Evolutionary conservation across 2,888 invertebrate species (phyloP).

Genomic region (Nemotelus pantherinus): DNA sequence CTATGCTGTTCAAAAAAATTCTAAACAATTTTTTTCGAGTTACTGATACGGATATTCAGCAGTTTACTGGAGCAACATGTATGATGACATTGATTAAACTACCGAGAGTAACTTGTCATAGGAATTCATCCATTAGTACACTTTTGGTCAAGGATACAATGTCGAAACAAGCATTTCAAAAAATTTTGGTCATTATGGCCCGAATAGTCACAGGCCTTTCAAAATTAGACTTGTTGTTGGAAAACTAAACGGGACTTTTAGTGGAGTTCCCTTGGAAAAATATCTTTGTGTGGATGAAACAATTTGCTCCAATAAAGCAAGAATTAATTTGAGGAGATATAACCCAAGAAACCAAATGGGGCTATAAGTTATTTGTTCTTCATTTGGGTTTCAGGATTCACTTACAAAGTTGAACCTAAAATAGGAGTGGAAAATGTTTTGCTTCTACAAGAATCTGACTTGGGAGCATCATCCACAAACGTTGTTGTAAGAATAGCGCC

Average conservation of each 20-base stretch:
- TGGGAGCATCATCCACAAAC: conserved; percentile 52
- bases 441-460: conserved; percentile 48
- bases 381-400: conserved; percentile 49
- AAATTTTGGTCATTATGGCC: neutral
- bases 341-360: conserved; percentile 52
- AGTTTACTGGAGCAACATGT: conserved; percentile 36
- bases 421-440: conserved; percentile 46
- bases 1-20: conserved; percentile 36
- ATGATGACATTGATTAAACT: conserved; percentile 7
- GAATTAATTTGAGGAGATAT: conserved; percentile 56
- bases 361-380: conserved; percentile 51
- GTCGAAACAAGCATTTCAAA: neutral
- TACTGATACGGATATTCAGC: conserved; percentile 46
- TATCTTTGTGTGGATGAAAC: conserved; percentile 54
- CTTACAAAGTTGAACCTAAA: conserved; percentile 51
- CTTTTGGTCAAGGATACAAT: neutral
- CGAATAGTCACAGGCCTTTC: conserved; percentile 10
- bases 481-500: conserved; percentile 50
- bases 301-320: conserved; percentile 55
- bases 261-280: neutral
- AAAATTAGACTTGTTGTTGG: conserved; percentile 10
- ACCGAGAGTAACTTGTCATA: neutral
- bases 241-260: conserved; percentile 34
- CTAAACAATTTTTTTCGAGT: conserved; percentile 41
- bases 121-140: conserved; percentile 10